A percentile compares a stretch with the other conserved stretches of the same genome.
These are phyloP conservation scores for Malurus cyaneus DNA, from an alignment of 2,113 vertebrate genomes.

Conservation along the genomic window DNA sequence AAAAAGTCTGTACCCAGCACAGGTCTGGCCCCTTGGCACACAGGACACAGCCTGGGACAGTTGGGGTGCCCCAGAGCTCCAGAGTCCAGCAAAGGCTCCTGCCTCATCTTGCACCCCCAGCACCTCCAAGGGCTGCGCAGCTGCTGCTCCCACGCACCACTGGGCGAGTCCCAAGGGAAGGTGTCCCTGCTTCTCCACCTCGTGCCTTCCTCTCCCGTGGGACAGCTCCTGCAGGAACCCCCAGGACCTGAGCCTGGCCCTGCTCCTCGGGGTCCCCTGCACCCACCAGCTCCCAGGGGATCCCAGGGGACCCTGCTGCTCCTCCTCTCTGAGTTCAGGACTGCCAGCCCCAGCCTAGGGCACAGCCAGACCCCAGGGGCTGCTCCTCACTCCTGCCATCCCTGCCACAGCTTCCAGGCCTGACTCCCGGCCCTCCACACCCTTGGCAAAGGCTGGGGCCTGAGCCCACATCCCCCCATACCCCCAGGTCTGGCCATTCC, in stretches of 20 bases:
- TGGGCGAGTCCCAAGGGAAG: not conserved
- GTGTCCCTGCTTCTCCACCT: rapidly evolving
- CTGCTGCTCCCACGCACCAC: rapidly evolving
- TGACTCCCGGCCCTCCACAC: not conserved
- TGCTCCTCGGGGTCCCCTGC: not conserved
- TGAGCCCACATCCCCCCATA: rapidly evolving
- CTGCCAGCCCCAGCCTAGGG: not conserved
- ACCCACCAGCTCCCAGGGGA: not conserved
- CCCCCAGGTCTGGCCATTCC: not conserved
- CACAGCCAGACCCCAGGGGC: rapidly evolving
- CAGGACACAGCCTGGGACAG: not conserved
- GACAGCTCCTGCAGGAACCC: not conserved
- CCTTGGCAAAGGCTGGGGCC: not conserved
- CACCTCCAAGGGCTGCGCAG: rapidly evolving
- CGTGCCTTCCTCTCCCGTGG: not conserved
- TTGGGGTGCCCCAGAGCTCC: not conserved
- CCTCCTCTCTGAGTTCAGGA: not conserved
- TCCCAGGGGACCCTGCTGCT: not conserved
- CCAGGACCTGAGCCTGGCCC: rapidly evolving
- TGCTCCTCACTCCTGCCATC: not conserved
- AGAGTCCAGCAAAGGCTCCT: not conserved
- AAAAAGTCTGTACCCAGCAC: slow-evolving; percentile 14
- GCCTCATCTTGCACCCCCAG: not conserved
- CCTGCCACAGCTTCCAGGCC: not conserved
- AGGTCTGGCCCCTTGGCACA: not conserved